A percentile compares a stretch with the other conserved stretches of the same genome.
phyloP scores from a whole-genome alignment of 2,888 invertebrate species.

The Aelia acuminata region DNA sequence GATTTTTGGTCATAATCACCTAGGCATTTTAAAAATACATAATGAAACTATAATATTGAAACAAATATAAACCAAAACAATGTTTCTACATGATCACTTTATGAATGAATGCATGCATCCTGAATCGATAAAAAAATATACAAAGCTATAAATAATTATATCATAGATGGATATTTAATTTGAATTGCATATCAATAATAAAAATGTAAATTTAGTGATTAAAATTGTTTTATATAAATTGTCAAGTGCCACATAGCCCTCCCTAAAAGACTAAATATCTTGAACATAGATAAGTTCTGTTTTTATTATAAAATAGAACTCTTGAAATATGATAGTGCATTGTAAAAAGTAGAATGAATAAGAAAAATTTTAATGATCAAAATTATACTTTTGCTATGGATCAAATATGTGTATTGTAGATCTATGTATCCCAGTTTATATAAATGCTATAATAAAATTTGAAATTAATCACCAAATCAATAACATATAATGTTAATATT shows the following conservation, averaged over 20 bases:
- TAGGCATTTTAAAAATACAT: background rate
- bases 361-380: background rate
- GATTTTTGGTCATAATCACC: background rate
- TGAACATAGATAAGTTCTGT: background rate
- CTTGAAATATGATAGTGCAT: background rate
- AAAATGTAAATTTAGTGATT: background rate
- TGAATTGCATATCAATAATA: background rate
- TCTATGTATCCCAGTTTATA: background rate
- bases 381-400: background rate
- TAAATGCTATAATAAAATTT: background rate
- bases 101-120: background rate
- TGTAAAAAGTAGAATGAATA: background rate
- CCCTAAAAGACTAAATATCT: background rate
- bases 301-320: background rate
- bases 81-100: background rate
- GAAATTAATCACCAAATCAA: background rate
- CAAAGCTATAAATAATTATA: background rate
- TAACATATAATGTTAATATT: background rate
- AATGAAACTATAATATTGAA: background rate
- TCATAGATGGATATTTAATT: background rate
- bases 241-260: background rate
- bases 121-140: background rate
- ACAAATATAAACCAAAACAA: background rate
- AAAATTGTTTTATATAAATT: background rate
- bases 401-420: background rate